These are phyloP conservation scores for Siniperca scherzeri DNA, from an alignment of 2,797 vertebrate species.

Conservation along the genomic window DNA sequence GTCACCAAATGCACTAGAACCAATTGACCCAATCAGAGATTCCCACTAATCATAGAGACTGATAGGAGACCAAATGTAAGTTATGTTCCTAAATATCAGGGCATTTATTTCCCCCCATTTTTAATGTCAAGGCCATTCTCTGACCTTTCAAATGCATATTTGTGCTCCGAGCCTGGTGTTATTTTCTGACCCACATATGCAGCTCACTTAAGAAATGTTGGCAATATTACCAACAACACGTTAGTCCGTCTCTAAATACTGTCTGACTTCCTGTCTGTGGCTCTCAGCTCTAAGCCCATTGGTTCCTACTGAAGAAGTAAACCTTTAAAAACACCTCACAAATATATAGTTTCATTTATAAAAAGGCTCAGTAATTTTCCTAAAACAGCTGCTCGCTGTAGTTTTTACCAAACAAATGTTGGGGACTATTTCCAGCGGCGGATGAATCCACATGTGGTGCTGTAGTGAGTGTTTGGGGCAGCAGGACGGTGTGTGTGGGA, in stretches of 20 bases:
- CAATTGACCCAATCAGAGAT: not conserved
- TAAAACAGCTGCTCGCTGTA: not conserved
- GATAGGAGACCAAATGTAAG: not conserved
- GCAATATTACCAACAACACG: not conserved
- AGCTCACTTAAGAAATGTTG: not conserved
- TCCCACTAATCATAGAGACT: not conserved
- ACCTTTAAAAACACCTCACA: not conserved
- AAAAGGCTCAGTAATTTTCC: not conserved
- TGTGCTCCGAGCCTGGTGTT: not conserved
- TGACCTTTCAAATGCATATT: constrained; percentile 24
- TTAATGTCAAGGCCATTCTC: not conserved
- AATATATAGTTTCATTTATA: not conserved
- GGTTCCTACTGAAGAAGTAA: not conserved
- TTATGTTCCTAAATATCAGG: not conserved
- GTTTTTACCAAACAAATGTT: not conserved
- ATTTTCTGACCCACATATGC: constrained; percentile 41
- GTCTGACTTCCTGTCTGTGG: not conserved
- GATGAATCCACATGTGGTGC: not conserved
- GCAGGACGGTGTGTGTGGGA: not conserved
- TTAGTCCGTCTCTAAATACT: not conserved
- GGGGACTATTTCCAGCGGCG: constrained; percentile 9
- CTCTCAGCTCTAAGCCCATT: not conserved
- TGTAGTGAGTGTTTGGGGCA: not conserved
- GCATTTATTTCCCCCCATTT: not conserved
- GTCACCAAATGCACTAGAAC: not conserved